Evolutionary conservation across 1,140 invertebrate genomes (phyloP).

Genomic region (Danaus plexippus): DNA sequence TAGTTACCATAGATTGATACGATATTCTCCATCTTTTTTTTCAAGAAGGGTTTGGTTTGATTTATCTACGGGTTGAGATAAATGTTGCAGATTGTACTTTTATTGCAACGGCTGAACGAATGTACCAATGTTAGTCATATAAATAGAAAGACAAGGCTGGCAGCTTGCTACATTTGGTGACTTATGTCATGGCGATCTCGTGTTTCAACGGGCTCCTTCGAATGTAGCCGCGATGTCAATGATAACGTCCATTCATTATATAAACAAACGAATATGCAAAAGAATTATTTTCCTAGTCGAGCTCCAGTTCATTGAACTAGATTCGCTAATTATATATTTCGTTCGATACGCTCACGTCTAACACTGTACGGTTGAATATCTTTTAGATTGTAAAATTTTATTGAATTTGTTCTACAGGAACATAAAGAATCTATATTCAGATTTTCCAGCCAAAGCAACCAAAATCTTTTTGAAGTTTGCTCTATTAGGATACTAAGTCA

Average conservation of each 20-base stretch:
- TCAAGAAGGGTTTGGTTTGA: slow-evolving; percentile 24
- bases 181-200: slow-evolving; percentile 64
- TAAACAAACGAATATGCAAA: too few relatives aligned
- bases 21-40: slow-evolving; percentile 19
- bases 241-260: slow-evolving; percentile 37
- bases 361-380: too few relatives aligned
- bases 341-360: not conserved
- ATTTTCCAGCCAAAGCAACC: slow-evolving; percentile 2
- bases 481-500: slow-evolving; percentile 25
- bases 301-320: slow-evolving; percentile 38
- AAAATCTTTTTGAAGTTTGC: slow-evolving; percentile 16
- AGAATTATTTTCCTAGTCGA: too few relatives aligned
- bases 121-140: slow-evolving; percentile 40
- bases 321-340: slow-evolving; percentile 30
- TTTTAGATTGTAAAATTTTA: too few relatives aligned
- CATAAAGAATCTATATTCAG: slow-evolving; percentile 14
- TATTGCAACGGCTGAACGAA: slow-evolving; percentile 33
- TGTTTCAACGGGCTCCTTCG: slow-evolving; percentile 32
- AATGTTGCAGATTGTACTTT: slow-evolving; percentile 31
- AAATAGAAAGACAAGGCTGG: slow-evolving; percentile 62
- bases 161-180: slow-evolving; percentile 65
- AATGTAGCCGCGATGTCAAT: slow-evolving; percentile 23
- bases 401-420: not conserved
- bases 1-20: slow-evolving; percentile 22
- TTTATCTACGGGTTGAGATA: slow-evolving; percentile 33